Base-by-base conservation (phyloP, 2,888 invertebrate species). In the Lasioglossum vierecki region DNA sequence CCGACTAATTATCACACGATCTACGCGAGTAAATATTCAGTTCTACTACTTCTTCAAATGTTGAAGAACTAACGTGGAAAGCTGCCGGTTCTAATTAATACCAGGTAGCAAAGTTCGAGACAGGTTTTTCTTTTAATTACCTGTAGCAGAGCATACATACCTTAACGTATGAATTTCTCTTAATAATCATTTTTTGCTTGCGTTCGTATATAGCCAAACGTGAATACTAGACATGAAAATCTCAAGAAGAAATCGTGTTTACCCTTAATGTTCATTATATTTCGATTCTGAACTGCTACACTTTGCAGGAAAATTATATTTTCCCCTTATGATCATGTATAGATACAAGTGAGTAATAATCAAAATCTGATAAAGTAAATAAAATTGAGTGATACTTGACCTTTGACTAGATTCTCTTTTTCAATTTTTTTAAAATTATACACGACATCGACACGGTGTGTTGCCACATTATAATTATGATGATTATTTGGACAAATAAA, bases 71-170 rank as follows among this genome's bases (percentile, higher is more conserved):
- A 44, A 60, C n/a, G 13, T 57, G 35, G 79, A 60, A 71, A 60
- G 46, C 46, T 79, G 11, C 63, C n/a, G 72, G 26, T 26, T 26
- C 46, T 53, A 79, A 79, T 79, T 73, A 79, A 44, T 72, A 46
- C 35, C 4, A 35, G 1, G 11, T 44, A 44, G 41, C 72, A 72
- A 79, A 72, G 35, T 72, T 63, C 46, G 22, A 63, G 63, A 35
- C 63, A 63, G 79, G 73, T 79, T 73, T 57, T 72, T 63, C 71
- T 46, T 63, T 63, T 79, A 73, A 63, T 79, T 63, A 79, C 3
- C 18, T 39, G 22, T 18, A 22, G 30, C 18, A 41, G 9, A 3
- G 4, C 9, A 63, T 46, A 35, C 46, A 72, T 35, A 35, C 46
- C 26, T 22, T 22, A 66, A 41, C n/a, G 35, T n/a, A 46, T 13